Conservation (phyloP, 1,140 invertebrate species). For the Drosophila triauraria region DNA sequence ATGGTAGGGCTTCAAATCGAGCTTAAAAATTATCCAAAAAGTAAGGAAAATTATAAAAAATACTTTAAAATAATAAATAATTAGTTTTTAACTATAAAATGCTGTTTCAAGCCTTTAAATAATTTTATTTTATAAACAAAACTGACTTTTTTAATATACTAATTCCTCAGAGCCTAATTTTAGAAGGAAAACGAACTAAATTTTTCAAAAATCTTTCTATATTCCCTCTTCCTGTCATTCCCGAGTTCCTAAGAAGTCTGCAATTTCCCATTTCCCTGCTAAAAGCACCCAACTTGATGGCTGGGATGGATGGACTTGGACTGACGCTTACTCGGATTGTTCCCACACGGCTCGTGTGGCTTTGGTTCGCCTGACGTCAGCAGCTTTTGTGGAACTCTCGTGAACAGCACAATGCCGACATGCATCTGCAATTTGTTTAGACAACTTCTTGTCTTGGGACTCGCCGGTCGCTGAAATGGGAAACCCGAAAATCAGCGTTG, state of each 20-base stretch:
- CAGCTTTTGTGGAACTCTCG: constrained; percentile 22
- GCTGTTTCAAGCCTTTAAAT: too few relatives aligned
- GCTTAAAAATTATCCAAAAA: not conserved
- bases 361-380: constrained; percentile 60
- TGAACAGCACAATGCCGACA: constrained; percentile 33
- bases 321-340: constrained; percentile 3
- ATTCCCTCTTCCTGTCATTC: not conserved
- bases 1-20: not conserved
- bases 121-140: too few relatives aligned
- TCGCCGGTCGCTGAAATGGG: constrained; percentile 32
- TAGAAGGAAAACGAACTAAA: too few relatives aligned
- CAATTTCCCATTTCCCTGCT: not conserved
- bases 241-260: not conserved
- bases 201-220: not conserved
- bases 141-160: too few relatives aligned
- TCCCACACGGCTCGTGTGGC: constrained; percentile 41
- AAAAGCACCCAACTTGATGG: not conserved
- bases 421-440: constrained; percentile 61
- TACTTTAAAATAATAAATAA: too few relatives aligned
- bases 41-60: not conserved
- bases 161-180: too few relatives aligned
- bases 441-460: constrained; percentile 48
- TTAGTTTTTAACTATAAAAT: too few relatives aligned
- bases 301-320: constrained; percentile 12
- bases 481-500: constrained; percentile 35